Base-by-base conservation (phyloP, 2,888 invertebrate genomes). In the Alsophila aescularia region DNA sequence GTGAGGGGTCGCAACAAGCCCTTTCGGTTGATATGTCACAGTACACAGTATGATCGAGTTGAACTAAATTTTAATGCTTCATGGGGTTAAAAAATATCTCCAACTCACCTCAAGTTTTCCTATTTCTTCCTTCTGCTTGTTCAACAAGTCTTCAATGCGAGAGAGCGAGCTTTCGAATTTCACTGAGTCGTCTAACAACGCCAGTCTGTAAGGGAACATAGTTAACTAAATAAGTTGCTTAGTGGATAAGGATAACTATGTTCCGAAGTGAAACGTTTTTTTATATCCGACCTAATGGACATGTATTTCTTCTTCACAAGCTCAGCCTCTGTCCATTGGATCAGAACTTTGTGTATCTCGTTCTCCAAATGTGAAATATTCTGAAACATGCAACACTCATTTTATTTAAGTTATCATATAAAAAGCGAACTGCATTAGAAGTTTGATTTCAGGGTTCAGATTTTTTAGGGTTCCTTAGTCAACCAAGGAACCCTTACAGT, bases 271-370 rank as follows among this genome's bases (percentile, higher is more conserved):
- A 27, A 31, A 31, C n/a, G 32, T 1, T 32, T 32, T 5, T 32
- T 29, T 24, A 24, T 5, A 34, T 34, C 78, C 57, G 83, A 90
- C 86, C 94, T 93, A 50, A 96, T 96, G 0, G 94, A 93, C 31
- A 93, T 86, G 73, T 96, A 97, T 77, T 96, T 96, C 75, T 95
- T 95, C 64, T 94, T 94, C 6, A 96, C 94, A 62, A 96, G 93
- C 67, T 95, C 94, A 0, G 96, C 96, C 81, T 97, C 96, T 73
- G 96, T 94, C 92, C 95, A 95, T 86, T 96, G 96, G 27, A 97
- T 95, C 49, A 96, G 93, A 0, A 96, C 94, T 57, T 95, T 94
- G 74, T 97, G 96, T 55, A 97, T 95, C 77, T 95, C 95, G 75
- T 97, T 97, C 81, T 96, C 96, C 63, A 97, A 81, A 66, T 94